Evolutionary conservation across 2,113 vertebrate genomes (phyloP).

Genomic region (Phylloscopus trochilus): DNA sequence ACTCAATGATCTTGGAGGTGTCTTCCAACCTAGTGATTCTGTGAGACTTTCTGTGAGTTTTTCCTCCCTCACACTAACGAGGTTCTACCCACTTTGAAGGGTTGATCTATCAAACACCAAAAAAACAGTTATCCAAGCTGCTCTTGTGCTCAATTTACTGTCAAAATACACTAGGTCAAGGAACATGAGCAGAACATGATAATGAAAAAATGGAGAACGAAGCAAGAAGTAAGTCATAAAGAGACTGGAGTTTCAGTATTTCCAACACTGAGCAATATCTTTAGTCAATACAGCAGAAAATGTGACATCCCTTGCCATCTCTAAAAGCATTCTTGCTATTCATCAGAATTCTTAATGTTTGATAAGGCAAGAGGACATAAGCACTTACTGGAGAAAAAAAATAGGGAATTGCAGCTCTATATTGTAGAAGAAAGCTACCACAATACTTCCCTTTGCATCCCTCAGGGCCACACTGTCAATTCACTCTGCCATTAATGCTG

Average conservation of each 20-base stretch:
- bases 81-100: not conserved
- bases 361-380: not conserved
- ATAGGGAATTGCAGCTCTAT: not conserved
- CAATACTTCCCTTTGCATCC: not conserved
- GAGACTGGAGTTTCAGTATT: not conserved
- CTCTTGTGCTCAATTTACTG: not conserved
- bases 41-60: too few species aligned
- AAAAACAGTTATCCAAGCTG: not conserved
- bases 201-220: not conserved
- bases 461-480: not conserved
- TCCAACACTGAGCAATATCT: not conserved
- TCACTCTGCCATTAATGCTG: not conserved
- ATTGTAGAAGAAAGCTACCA: not conserved
- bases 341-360: not conserved
- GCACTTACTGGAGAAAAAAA: not conserved
- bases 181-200: not conserved
- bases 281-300: not conserved
- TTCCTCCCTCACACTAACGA: not conserved
- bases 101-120: not conserved
- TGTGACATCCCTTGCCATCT: not conserved
- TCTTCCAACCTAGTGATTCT: too few species aligned
- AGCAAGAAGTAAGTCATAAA: not conserved
- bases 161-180: not conserved
- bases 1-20: too few species aligned
- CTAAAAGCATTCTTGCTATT: not conserved